Evolutionary conservation across 2,113 vertebrate genomes (phyloP).

Genomic region (Camarhynchus parvulus): DNA sequence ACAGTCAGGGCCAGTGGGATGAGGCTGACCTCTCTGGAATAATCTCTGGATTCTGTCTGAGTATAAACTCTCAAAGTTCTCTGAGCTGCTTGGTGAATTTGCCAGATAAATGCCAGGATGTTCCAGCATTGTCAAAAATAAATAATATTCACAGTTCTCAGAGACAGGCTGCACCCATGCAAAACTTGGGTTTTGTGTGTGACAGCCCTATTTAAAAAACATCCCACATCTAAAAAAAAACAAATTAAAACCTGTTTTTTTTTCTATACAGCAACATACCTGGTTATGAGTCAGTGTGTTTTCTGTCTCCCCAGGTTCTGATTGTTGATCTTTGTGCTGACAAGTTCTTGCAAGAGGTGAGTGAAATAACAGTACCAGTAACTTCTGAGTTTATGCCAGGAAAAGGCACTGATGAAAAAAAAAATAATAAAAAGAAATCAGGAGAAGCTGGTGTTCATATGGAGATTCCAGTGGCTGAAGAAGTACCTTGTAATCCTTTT

Average conservation of each 20-base stretch:
- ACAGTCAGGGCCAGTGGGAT: not conserved
- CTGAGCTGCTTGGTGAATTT: not conserved
- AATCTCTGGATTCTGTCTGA: not conserved
- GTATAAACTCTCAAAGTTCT: not conserved
- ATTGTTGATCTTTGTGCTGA: slow-evolving; percentile 95
- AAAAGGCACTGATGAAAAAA: not conserved
- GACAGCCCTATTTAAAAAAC: not conserved
- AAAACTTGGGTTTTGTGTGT: not conserved
- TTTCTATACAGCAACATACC: not conserved
- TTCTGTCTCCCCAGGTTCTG: slow-evolving; percentile 85
- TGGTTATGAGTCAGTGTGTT: not conserved
- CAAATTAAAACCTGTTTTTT: not conserved
- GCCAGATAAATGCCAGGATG: not conserved
- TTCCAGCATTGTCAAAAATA: not conserved
- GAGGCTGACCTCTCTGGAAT: not conserved
- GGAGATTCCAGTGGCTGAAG: not conserved
- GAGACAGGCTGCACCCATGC: not conserved
- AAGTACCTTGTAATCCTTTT: not conserved
- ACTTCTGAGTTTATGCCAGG: not conserved
- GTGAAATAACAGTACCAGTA: slow-evolving; percentile 52
- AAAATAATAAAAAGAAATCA: not conserved
- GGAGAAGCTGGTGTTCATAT: not conserved
- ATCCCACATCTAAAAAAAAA: not conserved
- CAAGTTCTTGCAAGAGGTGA: slow-evolving; percentile 94
- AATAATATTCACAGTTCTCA: not conserved